These are phyloP conservation scores for Rhysida immarginata DNA, from an alignment of 1,140 invertebrate species.

Conservation along the genomic window DNA sequence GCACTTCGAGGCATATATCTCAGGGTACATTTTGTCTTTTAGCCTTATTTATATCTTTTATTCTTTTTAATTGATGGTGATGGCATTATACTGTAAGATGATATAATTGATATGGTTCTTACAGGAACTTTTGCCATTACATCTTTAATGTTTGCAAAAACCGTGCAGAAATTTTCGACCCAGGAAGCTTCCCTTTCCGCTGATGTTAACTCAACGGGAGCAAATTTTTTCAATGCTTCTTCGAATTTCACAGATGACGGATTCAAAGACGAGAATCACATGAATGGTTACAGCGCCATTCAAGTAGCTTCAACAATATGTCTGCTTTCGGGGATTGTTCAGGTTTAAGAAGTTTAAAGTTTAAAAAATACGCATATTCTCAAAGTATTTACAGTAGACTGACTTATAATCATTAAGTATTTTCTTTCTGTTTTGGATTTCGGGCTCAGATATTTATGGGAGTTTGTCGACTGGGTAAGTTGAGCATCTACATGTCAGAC, in stretches of 20 bases:
- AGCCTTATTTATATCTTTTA: too few relatives aligned
- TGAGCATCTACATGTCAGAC: conserved; percentile 32
- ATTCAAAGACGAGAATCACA: background rate
- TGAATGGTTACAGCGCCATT: background rate
- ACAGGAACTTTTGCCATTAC: conserved; percentile 74
- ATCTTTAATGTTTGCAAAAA: conserved; percentile 74
- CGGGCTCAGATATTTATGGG: too few relatives aligned
- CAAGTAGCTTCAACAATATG: background rate
- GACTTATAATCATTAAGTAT: too few relatives aligned
- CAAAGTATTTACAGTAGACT: too few relatives aligned
- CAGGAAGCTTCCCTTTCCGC: background rate
- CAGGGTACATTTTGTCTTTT: too few relatives aligned
- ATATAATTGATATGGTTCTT: too few relatives aligned
- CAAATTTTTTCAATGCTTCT: background rate
- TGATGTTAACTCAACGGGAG: background rate
- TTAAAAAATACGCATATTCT: too few relatives aligned
- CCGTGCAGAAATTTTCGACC: conserved; percentile 29
- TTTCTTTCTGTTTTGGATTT: too few relatives aligned
- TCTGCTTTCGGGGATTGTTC: background rate
- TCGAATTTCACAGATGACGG: background rate
- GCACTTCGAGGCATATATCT: conserved; percentile 80
- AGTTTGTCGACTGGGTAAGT: conserved; percentile 31
- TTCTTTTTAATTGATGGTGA: too few relatives aligned
- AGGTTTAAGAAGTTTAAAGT: too few relatives aligned
- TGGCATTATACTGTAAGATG: too few relatives aligned